phyloP scores from a whole-genome alignment of 2,888 invertebrate genomes.

The Phaonia tiefii region DNA sequence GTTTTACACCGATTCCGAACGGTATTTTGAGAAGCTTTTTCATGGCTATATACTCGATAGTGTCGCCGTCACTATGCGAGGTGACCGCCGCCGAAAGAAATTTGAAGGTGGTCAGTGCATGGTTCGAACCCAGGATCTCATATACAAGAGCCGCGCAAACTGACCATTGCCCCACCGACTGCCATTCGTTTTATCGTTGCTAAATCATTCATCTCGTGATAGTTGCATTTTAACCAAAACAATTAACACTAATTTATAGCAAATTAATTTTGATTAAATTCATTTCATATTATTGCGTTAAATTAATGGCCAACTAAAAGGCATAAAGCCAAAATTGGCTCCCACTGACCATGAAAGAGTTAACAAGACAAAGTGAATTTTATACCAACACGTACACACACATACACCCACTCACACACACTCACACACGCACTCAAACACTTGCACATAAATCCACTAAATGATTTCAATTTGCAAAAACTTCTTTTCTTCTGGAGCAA shows the following conservation, averaged over 20 bases:
- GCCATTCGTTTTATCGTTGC: background rate
- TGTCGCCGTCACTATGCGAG: too few species aligned
- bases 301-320: conserved; percentile 17
- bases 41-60: too few species aligned
- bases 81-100: too few species aligned
- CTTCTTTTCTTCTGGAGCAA: conserved; percentile 38
- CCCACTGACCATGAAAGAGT: background rate
- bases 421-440: conserved; percentile 26
- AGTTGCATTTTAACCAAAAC: background rate
- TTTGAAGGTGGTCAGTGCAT: too few species aligned
- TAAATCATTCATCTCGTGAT: background rate
- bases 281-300: conserved; percentile 26
- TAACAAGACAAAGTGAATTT: background rate
- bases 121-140: too few species aligned
- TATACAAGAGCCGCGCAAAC: too few species aligned
- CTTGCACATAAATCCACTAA: conserved; percentile 54
- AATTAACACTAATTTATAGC: conserved; percentile 31
- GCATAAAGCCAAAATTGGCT: background rate
- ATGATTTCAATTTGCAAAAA: conserved; percentile 64
- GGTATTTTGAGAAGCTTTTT: too few species aligned
- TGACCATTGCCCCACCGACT: too few species aligned
- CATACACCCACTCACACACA: conserved; percentile 13
- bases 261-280: conserved; percentile 39
- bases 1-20: too few species aligned
- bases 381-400: background rate